These are phyloP conservation scores for Anabacerthia variegaticeps DNA, from an alignment of 2,797 vertebrate species.

Conservation along the genomic window DNA sequence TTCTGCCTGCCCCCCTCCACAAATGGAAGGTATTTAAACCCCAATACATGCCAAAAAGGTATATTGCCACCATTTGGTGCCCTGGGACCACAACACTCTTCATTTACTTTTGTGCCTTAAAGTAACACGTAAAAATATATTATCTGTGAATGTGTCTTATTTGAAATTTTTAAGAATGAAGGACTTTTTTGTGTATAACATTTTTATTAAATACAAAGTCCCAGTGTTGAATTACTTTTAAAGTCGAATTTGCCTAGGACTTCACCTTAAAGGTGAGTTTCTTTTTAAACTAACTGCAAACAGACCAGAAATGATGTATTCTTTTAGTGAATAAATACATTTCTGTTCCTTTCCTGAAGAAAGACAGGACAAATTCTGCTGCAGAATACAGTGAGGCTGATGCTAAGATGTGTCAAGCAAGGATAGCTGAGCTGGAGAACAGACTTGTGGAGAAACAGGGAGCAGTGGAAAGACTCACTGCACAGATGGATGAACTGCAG, in stretches of 20 bases:
- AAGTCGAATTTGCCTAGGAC: background rate
- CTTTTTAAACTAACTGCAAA: background rate
- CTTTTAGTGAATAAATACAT: background rate
- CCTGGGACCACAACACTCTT: background rate
- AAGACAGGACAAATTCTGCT: slow-evolving; percentile 35
- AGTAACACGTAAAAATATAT: background rate
- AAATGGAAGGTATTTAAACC: background rate
- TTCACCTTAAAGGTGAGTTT: background rate
- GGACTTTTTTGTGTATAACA: rapidly evolving
- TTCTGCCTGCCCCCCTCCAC: background rate
- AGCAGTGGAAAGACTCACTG: background rate
- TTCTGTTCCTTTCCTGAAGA: slow-evolving; percentile 52
- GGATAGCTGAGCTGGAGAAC: slow-evolving; percentile 44
- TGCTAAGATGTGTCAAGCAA: background rate
- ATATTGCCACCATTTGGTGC: background rate
- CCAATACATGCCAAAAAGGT: background rate
- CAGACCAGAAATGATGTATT: background rate
- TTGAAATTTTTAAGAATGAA: background rate
- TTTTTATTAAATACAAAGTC: background rate
- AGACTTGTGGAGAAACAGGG: slow-evolving; percentile 58
- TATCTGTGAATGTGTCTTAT: rapidly evolving
- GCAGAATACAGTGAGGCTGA: slow-evolving; percentile 37
- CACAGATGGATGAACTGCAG: slow-evolving; percentile 33
- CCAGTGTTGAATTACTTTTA: background rate
- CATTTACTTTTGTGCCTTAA: background rate